These are phyloP conservation scores for Epinotia bilunana DNA, from an alignment of 2,888 invertebrate species.

Conservation along the genomic window DNA sequence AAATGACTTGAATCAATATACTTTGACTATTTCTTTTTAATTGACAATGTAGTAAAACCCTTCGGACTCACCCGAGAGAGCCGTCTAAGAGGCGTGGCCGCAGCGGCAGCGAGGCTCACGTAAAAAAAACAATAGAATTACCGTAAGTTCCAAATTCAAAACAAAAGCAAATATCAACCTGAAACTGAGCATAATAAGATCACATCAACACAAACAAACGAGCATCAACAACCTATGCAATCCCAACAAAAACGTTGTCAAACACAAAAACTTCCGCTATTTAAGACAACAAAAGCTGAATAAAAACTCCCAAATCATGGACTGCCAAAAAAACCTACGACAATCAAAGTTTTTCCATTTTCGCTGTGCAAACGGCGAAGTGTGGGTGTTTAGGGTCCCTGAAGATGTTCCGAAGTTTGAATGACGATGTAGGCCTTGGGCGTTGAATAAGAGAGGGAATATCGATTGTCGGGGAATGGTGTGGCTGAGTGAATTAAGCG, in stretches of 20 bases:
- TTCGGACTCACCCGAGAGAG: no score
- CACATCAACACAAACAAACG: conserved; percentile 4
- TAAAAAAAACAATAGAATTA: no score
- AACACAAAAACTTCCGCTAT: conserved; percentile 49
- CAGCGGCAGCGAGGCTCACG: no score
- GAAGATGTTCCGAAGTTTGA: conserved; percentile 38
- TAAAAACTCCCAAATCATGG: conserved; percentile 72
- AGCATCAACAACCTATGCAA: conserved; percentile 41
- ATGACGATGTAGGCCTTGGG: conserved; percentile 39
- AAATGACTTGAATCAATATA: no score
- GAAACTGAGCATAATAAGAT: neutral
- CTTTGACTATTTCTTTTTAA: no score
- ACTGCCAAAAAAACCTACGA: conserved; percentile 72
- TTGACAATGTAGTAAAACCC: neutral
- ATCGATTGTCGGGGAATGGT: conserved; percentile 9
- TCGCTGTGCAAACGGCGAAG: conserved; percentile 61
- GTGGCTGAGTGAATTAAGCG: conserved; percentile 19
- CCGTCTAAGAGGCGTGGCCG: no score
- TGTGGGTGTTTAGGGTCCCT: conserved; percentile 31
- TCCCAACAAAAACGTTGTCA: conserved; percentile 44
- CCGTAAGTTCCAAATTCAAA: no score
- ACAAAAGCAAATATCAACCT: no score
- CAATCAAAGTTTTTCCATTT: conserved; percentile 83
- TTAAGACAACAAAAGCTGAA: conserved; percentile 55
- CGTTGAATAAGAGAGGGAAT: conserved; percentile 24